A percentile compares a stretch with the other conserved stretches of the same genome.
phyloP scores from a whole-genome alignment of 2,888 invertebrate species.

The Epinotia ramella region DNA sequence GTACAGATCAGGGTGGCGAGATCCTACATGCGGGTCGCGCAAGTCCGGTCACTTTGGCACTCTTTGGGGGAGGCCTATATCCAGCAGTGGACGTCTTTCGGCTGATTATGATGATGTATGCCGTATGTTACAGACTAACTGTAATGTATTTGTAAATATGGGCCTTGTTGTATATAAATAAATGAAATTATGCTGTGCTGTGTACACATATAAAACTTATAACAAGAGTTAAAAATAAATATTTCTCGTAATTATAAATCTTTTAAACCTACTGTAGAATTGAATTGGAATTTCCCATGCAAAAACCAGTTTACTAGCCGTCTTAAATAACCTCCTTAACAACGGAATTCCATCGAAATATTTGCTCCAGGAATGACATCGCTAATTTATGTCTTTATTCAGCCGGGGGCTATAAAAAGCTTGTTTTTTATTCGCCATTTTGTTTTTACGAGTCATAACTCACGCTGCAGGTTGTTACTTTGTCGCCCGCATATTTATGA shows the following conservation, averaged over 20 bases:
- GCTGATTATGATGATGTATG: too few relatives aligned
- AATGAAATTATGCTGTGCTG: too few relatives aligned
- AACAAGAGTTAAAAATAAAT: too few relatives aligned
- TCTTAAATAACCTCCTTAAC: constrained; percentile 19
- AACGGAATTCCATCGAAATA: constrained; percentile 36
- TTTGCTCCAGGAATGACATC: constrained; percentile 27
- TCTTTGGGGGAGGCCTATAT: too few relatives aligned
- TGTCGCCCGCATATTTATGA: constrained; percentile 11
- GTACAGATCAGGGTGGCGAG: too few relatives aligned
- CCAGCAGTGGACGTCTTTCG: too few relatives aligned
- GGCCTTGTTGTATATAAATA: too few relatives aligned
- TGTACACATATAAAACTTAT: too few relatives aligned
- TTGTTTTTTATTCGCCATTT: constrained; percentile 29
- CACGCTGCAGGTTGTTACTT: constrained; percentile 3
- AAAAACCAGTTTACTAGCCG: constrained; percentile 1
- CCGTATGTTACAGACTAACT: too few relatives aligned
- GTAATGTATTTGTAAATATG: too few relatives aligned
- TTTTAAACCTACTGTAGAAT: constrained; percentile 1
- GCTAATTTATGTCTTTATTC: constrained; percentile 38
- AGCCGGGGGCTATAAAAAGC: constrained; percentile 7
- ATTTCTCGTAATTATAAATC: neutral
- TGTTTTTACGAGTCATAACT: constrained; percentile 34
- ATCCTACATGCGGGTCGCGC: too few relatives aligned
- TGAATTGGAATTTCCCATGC: constrained; percentile 1
- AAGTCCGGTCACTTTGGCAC: too few relatives aligned